Evolutionary conservation across 2,888 invertebrate species (phyloP), one percentile per base, ranked within the genome.

Genomic region (Helobdella robusta): DNA sequence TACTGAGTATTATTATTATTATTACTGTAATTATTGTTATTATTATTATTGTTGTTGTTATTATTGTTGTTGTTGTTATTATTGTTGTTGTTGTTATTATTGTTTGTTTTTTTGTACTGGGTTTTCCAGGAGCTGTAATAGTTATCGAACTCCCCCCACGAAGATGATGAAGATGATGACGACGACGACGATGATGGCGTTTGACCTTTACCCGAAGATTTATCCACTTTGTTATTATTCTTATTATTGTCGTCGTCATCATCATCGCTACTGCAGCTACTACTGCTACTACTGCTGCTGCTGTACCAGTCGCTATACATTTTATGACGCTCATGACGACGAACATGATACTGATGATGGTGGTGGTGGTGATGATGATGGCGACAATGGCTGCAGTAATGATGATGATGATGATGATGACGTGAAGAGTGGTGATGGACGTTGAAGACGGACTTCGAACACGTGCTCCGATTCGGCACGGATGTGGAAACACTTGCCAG

Each of bases 121-220:
- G n/a, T n/a, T n/a, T n/a, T n/a, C n/a, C n/a, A n/a, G n/a, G n/a
- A n/a, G n/a, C n/a, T n/a, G n/a, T n/a, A n/a, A n/a, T 30, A 56
- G 28, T 56, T 30, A 32, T 56, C 56, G 56, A 56, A 56, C n/a
- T 56, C 56, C 56, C 30, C 28, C n/a, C 30, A 56, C 6, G 56
- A 56, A 1, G 56, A 4, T n/a, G 56, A 56, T 15, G 44, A 15
- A 40, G 32, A 32, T 1, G 60, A 60, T 36, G 32, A 28, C 11
- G 23, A 32, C 20, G 63, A 48, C 35, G 63, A 52, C 5, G 63
- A 30, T 5, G 32, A 34, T 18, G 30, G 63, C n/a, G 28, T 23
- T n/a, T 20, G 25, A n/a, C n/a, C n/a, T n/a, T n/a, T n/a, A n/a
- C n/a, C n/a, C n/a, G n/a, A n/a, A n/a, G n/a, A n/a, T n/a, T n/a